These are phyloP conservation scores for Fulica atra DNA, from an alignment of 2,113 vertebrate genomes.

Conservation along the genomic window DNA sequence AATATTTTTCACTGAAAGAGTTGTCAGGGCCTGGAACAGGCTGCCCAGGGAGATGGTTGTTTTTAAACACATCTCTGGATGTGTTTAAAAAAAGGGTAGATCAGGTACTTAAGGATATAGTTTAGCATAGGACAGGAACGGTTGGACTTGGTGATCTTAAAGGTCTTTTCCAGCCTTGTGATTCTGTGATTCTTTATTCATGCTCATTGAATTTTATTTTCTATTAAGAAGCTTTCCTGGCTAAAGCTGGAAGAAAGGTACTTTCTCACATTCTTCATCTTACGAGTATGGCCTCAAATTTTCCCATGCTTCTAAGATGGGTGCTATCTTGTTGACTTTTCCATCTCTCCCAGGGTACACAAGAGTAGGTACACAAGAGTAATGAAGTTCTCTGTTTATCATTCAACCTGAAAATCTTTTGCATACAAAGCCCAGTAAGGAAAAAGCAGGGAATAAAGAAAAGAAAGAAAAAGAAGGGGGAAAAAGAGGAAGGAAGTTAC, in stretches of 20 bases:
- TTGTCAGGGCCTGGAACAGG: no score
- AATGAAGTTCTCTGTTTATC: not conserved
- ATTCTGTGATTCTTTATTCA: not conserved
- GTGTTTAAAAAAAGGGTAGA: no score
- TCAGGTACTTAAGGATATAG: no score
- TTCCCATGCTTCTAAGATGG: not conserved
- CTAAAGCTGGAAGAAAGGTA: not conserved
- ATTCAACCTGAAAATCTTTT: not conserved
- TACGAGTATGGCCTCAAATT: not conserved
- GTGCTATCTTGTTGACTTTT: not conserved
- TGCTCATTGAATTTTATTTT: not conserved
- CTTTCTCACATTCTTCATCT: not conserved
- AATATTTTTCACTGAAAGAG: not conserved
- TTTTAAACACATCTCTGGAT: no score
- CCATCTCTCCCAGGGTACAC: rapidly evolving
- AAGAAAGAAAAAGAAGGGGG: no score
- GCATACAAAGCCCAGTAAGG: not conserved
- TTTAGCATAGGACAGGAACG: no score
- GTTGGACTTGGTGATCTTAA: no score
- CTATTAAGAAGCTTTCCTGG: not conserved
- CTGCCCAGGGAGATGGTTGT: no score
- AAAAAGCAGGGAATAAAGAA: not conserved
- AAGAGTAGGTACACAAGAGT: not conserved
- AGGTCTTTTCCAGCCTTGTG: no score
- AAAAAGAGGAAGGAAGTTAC: not conserved